Conservation (phyloP, 2,113 vertebrate species). For the Psammodynastes pulverulentus region DNA sequence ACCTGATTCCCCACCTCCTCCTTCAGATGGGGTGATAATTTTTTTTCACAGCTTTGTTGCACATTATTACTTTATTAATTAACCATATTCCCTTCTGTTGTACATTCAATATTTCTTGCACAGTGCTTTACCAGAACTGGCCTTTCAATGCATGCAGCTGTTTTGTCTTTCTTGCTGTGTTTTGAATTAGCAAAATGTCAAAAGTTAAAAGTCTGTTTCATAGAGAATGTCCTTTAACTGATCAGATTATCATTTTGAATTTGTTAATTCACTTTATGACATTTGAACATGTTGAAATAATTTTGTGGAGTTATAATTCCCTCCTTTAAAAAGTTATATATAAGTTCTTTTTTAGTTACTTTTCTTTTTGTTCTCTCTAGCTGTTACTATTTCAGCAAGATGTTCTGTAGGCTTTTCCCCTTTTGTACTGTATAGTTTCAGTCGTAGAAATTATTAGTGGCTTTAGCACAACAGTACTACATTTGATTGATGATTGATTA, state of each 20-base stretch:
- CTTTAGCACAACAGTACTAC: neutral
- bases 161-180: constrained; percentile 56
- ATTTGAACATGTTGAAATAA: neutral
- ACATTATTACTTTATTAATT: constrained; percentile 54
- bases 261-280: constrained; percentile 49
- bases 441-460: neutral
- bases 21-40: neutral
- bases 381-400: neutral
- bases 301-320: neutral
- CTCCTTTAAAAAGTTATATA: neutral
- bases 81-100: constrained; percentile 41
- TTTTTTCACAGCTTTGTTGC: constrained; percentile 21
- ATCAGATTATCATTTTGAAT: constrained; percentile 58
- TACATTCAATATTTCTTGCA: constrained; percentile 37
- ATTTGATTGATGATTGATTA: neutral
- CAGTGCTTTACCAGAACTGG: constrained; percentile 43
- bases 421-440: neutral
- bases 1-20: constrained; percentile 20
- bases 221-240: constrained; percentile 61
- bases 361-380: neutral
- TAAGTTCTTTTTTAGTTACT: neutral
- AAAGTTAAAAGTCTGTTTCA: constrained; percentile 50
- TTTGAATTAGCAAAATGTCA: constrained; percentile 62
- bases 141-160: constrained; percentile 59
- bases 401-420: neutral